Evolutionary conservation across 2,888 invertebrate genomes (phyloP).

Genomic region (Lamellibrachia columna): DNA sequence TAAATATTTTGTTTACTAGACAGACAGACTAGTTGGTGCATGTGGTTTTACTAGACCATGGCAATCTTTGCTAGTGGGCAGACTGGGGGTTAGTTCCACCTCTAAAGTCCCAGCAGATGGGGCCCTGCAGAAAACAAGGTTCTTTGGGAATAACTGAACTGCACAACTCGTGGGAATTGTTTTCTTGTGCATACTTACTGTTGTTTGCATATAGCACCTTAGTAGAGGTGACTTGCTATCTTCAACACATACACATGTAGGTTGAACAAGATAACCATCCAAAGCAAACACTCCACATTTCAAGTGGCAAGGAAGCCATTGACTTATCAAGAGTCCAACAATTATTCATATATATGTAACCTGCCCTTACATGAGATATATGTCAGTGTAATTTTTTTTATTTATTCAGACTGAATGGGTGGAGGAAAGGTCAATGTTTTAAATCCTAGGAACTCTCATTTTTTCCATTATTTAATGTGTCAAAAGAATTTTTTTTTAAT

Average conservation of each 20-base stretch:
- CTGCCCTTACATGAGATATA: background rate
- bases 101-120: background rate
- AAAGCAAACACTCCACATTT: background rate
- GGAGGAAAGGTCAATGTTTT: no score
- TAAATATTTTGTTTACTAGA: no score
- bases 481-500: no score
- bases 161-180: background rate
- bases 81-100: no score
- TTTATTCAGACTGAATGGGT: background rate
- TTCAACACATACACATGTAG: background rate
- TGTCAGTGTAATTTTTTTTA: background rate
- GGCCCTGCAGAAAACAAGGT: background rate
- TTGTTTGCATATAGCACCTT: background rate
- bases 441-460: background rate
- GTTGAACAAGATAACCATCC: background rate
- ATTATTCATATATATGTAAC: background rate
- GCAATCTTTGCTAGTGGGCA: no score
- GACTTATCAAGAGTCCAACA: background rate
- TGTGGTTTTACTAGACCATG: no score
- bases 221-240: background rate
- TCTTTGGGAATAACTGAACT: background rate
- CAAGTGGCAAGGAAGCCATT: background rate
- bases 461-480: background rate
- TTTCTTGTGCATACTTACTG: background rate
- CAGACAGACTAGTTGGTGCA: no score